Evolutionary conservation across 2,888 invertebrate genomes (phyloP).

Genomic region (Rosalia funebris): DNA sequence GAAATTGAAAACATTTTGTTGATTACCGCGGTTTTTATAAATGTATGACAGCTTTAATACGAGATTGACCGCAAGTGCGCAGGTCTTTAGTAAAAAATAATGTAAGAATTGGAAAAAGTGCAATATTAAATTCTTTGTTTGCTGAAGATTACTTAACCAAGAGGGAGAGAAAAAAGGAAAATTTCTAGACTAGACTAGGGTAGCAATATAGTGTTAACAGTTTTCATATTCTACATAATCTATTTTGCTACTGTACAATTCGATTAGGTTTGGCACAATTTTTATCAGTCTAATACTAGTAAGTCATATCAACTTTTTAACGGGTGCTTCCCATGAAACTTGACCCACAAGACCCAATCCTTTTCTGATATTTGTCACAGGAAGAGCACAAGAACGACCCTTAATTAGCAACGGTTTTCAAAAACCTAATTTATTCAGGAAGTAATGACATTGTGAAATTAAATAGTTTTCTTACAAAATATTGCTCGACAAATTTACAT

Average conservation of each 20-base stretch:
- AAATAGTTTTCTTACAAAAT: no score
- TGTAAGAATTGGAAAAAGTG: slow-evolving; percentile 5
- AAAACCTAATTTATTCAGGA: no score
- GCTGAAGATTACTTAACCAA: no score
- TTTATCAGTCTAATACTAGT: slow-evolving; percentile 1
- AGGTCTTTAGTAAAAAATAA: not conserved
- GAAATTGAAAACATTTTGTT: slow-evolving; percentile 17
- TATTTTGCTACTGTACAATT: slow-evolving; percentile 40
- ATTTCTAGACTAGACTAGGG: slow-evolving; percentile 29
- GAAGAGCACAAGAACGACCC: no score
- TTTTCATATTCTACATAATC: slow-evolving; percentile 41
- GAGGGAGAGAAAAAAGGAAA: not conserved
- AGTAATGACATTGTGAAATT: no score
- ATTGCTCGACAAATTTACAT: no score
- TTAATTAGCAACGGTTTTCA: no score
- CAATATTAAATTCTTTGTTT: slow-evolving; percentile 4
- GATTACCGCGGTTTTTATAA: slow-evolving; percentile 31
- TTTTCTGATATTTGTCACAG: no score
- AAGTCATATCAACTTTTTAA: slow-evolving; percentile 13
- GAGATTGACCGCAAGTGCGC: not conserved
- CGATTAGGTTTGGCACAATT: slow-evolving; percentile 10
- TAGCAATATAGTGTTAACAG: slow-evolving; percentile 40
- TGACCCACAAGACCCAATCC: no score
- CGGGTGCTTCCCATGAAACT: no score
- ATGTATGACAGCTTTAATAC: slow-evolving; percentile 31